Evolutionary conservation across 92 coral and sea anemone species (phyloP).

Genomic region (Desmophyllum pertusum): DNA sequence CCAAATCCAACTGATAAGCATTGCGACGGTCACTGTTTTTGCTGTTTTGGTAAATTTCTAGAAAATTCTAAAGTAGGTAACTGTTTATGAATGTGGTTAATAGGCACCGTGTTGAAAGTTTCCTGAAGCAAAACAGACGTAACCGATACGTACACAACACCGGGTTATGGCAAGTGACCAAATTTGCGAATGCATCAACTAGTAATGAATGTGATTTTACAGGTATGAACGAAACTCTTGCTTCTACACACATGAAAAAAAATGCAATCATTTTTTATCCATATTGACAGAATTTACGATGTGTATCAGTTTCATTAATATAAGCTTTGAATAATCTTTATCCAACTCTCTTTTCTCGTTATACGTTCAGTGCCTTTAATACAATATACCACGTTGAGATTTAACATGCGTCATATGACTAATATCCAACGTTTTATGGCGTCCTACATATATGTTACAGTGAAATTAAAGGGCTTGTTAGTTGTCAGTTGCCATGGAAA

Average conservation of each 20-base stretch:
- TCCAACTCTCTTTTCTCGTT: neutral
- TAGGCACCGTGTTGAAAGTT: neutral
- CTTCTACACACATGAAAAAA: neutral
- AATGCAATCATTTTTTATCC: neutral
- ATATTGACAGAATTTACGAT: neutral
- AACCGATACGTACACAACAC: neutral
- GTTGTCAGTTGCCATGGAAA: neutral
- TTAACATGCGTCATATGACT: neutral
- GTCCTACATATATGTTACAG: no score
- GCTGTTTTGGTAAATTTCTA: neutral
- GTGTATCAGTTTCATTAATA: neutral
- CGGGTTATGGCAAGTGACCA: neutral
- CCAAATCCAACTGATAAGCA: neutral
- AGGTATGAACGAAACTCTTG: neutral
- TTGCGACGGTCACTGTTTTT: neutral
- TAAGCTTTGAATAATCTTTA: neutral
- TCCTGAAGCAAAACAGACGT: neutral
- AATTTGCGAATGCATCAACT: neutral
- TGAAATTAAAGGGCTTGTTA: neutral
- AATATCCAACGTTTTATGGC: neutral
- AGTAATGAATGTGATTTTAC: neutral
- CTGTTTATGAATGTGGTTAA: neutral
- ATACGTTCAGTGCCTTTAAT: neutral
- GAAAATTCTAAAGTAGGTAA: neutral
- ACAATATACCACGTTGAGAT: no score